Conservation (phyloP, 2,113 vertebrate genomes). For the human region GRCh38 chr5:35670001-35670500, state of each 20-base stretch:
- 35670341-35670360: conserved; percentile 49
- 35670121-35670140: conserved; percentile 83
- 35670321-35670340: conserved; percentile 49
- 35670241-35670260: conserved; percentile 62
- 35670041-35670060: conserved; percentile 78
- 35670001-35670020: neutral
- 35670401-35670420: neutral
- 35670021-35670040: neutral
- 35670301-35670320: conserved; percentile 30
- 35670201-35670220: conserved; percentile 92
- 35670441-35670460: neutral
- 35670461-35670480: neutral
- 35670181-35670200: conserved; percentile 89
- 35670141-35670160: conserved; percentile 62
- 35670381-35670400: conserved; percentile 17
- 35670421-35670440: neutral
- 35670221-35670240: conserved; percentile 88
- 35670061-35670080: conserved; percentile 90
- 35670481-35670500: neutral
- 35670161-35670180: conserved; percentile 82
- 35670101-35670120: conserved; percentile 89
- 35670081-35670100: conserved; percentile 94
- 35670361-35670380: conserved; percentile 26
- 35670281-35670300: conserved; percentile 43
- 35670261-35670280: conserved; percentile 65